These are phyloP conservation scores for Bombyx mandarina DNA, from an alignment of 1,140 invertebrate species.

Conservation along the genomic window DNA sequence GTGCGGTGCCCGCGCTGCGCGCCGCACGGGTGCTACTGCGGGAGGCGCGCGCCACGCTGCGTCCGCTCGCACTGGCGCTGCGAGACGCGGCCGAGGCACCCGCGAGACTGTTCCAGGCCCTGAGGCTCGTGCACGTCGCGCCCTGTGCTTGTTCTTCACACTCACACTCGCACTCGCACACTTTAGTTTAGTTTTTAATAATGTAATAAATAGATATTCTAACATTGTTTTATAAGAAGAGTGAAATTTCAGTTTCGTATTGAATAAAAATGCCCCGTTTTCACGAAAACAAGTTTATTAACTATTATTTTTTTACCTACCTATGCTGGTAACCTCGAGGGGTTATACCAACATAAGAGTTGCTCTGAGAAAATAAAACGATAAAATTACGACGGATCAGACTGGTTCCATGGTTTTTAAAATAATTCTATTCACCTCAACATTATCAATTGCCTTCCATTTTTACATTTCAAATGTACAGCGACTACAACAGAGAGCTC, in stretches of 20 bases:
- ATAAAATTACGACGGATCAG: no score
- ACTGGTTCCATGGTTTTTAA: no score
- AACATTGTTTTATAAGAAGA: background rate
- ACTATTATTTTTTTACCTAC: no score
- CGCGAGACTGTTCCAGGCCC: constrained; percentile 22
- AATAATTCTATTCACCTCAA: no score
- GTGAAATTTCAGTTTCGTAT: background rate
- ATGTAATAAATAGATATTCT: background rate
- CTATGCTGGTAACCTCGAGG: no score
- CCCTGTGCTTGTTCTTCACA: background rate
- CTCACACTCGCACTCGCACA: background rate
- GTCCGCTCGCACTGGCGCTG: constrained; percentile 69
- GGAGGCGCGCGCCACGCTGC: constrained; percentile 74
- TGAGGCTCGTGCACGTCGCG: constrained; percentile 20
- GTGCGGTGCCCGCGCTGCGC: constrained; percentile 74
- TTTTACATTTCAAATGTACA: no score
- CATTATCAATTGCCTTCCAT: no score
- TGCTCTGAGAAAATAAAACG: no score
- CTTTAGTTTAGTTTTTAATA: background rate
- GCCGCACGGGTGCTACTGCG: constrained; percentile 74
- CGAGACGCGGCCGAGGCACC: constrained; percentile 26
- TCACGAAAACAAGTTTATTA: background rate
- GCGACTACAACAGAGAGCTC: no score
- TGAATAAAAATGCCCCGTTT: background rate
- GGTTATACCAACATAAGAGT: no score